phyloP scores from a whole-genome alignment of 2,797 vertebrate genomes.

The Scolopax rusticola region DNA sequence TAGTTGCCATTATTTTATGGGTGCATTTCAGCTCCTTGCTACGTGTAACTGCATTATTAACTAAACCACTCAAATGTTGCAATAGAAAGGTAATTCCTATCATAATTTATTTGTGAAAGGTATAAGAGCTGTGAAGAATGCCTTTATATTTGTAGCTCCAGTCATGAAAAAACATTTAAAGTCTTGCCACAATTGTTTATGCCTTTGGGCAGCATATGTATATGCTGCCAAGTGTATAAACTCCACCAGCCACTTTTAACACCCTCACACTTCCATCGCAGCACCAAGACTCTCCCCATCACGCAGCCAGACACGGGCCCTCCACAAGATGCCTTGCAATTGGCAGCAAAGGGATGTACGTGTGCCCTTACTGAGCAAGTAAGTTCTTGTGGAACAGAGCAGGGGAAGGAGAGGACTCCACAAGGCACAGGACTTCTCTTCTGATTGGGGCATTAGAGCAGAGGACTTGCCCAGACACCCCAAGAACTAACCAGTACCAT shows the following conservation, averaged over 20 bases:
- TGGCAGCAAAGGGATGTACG: background rate
- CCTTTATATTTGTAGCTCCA: background rate
- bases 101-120: background rate
- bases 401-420: background rate
- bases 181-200: background rate
- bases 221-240: background rate
- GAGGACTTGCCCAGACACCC: background rate
- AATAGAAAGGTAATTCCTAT: background rate
- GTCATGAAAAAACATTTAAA: background rate
- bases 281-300: background rate
- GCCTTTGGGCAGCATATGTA: background rate
- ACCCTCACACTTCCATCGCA: accelerated
- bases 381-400: background rate
- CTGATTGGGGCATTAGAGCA: background rate
- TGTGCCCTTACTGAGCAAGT: accelerated
- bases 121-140: background rate
- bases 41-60: background rate
- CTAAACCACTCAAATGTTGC: background rate
- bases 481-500: background rate
- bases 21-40: background rate
- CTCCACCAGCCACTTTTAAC: background rate
- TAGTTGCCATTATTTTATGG: background rate
- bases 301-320: accelerated
- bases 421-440: background rate
- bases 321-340: too few relatives aligned